Evolutionary conservation across 1,140 invertebrate genomes (phyloP).

Genomic region (Idris sp.): DNA sequence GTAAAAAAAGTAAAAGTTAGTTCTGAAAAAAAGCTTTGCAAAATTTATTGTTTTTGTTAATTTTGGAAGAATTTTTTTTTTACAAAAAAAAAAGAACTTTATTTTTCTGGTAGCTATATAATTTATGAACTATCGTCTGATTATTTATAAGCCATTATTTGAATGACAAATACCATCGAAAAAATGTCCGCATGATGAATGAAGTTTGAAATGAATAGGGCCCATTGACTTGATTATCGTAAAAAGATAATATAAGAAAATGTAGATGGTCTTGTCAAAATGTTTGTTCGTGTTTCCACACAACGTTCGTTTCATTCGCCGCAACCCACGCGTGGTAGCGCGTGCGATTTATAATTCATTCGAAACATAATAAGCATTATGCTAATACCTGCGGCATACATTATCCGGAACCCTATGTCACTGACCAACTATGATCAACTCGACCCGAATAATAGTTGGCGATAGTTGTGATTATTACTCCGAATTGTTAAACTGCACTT

Average conservation of each 20-base stretch:
- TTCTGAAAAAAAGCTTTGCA: no score
- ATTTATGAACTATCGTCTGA: no score
- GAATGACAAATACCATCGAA: no score
- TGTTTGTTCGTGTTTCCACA: constrained; percentile 49
- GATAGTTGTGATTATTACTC: constrained; percentile 52
- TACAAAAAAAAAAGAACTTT: no score
- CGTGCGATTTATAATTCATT: constrained; percentile 70
- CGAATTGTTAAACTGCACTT: constrained; percentile 18
- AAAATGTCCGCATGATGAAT: constrained; percentile 11
- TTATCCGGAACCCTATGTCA: constrained; percentile 72
- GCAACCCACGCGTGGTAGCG: constrained; percentile 65
- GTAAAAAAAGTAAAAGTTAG: no score
- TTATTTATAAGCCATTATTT: no score
- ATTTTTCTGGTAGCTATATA: no score
- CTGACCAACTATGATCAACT: constrained; percentile 71
- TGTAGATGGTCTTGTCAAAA: constrained; percentile 39
- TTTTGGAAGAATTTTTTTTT: no score
- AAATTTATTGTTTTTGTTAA: no score
- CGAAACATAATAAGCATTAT: constrained; percentile 70
- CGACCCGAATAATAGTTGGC: constrained; percentile 55
- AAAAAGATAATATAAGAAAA: constrained; percentile 22
- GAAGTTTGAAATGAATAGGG: constrained; percentile 12
- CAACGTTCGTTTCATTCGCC: constrained; percentile 37
- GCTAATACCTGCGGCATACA: constrained; percentile 68
- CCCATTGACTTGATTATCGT: not conserved